Conservation (phyloP, 35 echinoderm and acorn worm species). For the Ophiothrix spiculata region DNA sequence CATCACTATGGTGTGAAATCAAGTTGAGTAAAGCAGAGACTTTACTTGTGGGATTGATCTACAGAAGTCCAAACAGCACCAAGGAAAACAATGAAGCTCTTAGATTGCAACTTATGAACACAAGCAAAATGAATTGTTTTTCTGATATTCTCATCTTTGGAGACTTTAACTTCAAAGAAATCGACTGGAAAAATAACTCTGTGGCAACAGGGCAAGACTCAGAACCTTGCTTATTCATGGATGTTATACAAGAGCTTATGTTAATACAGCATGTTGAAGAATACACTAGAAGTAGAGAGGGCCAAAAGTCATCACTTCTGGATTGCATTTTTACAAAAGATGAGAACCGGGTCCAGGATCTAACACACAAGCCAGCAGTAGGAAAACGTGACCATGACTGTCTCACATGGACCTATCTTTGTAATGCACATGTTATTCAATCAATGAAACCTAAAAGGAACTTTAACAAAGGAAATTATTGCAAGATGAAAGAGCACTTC, state of each 20-base stretch:
- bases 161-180: not conserved
- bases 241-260: not conserved
- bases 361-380: not conserved
- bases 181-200: not conserved
- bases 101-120: not conserved
- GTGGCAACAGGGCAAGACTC: not conserved
- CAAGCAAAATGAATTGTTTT: not conserved
- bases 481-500: not conserved
- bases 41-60: not conserved
- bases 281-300: not conserved
- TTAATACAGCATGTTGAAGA: not conserved
- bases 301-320: not conserved
- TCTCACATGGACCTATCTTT: not conserved
- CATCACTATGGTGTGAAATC: conserved; percentile 13
- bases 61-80: conserved; percentile 11
- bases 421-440: not conserved
- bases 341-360: not conserved
- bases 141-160: not conserved
- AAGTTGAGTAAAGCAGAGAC: not conserved
- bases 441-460: not conserved
- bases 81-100: not conserved
- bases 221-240: not conserved
- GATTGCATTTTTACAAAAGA: not conserved
- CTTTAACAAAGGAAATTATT: not conserved
- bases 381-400: conserved; percentile 14